Base-by-base conservation (phyloP, 2,888 invertebrate genomes). In the Trichacis sp. region DNA sequence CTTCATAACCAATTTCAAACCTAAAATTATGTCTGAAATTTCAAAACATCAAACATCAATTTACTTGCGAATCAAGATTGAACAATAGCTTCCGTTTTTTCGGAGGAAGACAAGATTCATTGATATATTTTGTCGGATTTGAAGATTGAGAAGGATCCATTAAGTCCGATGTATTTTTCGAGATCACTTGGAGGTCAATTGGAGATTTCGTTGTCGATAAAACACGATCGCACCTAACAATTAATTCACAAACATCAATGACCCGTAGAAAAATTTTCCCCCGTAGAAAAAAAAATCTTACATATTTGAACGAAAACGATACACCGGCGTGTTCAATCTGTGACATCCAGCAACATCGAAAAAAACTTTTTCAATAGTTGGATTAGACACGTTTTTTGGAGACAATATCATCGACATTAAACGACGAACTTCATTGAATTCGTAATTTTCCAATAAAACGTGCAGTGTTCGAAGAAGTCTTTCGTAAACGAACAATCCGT, bases 401-500 rank as follows among this genome's bases (percentile, higher is more conserved):
- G 73, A 70, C 19, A 78, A 76, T 18, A 80, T 69, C 64, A 75
- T 73, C 6, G 79, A 80, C 8, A 77, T 75, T 18, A 81, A 58
- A 1, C 74, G 65, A 12, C 73, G 71, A 29, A 76, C 70, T 19
- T 73, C 73, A 45, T 73, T 66, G 2, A 45, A 70, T 46, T 77
- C 73, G 51, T 77, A 77, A 59, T 75, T 73, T 53, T 74, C 68
- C 12, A 79, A 64, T 20, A 79, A 65, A 19, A 69, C 52, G 18
- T 69, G 65, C 11, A 80, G 63, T 5, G 77, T 77, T 45, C 71
- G 71, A 8, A 81, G 62, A 5, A 79, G 66, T 51, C 68, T 68
- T 55, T 77, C 77, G 19, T 80, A 81, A 15, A 75, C 76, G 9
- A 61, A 40, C 57, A 81, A 70, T 19, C 79, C 79, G 51, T 78